These are phyloP conservation scores for Sterrhoptilus dennistouni DNA, from an alignment of 2,113 vertebrate species.

Conservation along the genomic window DNA sequence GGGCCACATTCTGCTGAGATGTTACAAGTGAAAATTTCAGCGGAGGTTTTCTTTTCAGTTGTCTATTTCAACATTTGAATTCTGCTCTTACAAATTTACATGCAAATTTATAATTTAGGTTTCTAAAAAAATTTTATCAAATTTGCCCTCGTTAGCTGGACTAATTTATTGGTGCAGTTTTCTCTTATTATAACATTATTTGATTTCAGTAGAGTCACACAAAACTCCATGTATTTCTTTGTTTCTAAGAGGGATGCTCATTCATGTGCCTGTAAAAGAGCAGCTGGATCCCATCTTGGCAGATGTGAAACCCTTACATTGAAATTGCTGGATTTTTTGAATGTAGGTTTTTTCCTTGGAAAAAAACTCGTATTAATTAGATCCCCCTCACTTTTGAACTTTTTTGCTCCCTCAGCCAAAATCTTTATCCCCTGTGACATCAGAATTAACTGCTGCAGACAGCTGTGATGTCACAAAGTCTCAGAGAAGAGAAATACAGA, in stretches of 20 bases:
- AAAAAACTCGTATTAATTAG: background rate
- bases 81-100: background rate
- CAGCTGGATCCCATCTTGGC: constrained; percentile 22
- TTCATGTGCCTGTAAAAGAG: constrained; percentile 1
- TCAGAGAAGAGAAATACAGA: background rate
- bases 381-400: background rate
- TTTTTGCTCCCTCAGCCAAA: background rate
- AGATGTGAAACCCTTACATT: background rate
- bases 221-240: background rate
- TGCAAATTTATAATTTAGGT: background rate
- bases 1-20: background rate
- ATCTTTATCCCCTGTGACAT: background rate
- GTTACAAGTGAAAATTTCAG: background rate
- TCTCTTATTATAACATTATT: background rate
- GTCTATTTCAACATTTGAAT: background rate
- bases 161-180: background rate
- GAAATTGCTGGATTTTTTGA: background rate
- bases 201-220: background rate
- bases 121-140: background rate
- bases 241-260: background rate
- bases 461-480: background rate
- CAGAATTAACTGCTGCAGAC: background rate
- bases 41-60: background rate
- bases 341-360: background rate
- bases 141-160: background rate